A percentile compares a stretch with the other conserved stretches of the same genome.
Evolutionary conservation across 2,113 vertebrate species (phyloP).

Genomic region (Gavia stellata): DNA sequence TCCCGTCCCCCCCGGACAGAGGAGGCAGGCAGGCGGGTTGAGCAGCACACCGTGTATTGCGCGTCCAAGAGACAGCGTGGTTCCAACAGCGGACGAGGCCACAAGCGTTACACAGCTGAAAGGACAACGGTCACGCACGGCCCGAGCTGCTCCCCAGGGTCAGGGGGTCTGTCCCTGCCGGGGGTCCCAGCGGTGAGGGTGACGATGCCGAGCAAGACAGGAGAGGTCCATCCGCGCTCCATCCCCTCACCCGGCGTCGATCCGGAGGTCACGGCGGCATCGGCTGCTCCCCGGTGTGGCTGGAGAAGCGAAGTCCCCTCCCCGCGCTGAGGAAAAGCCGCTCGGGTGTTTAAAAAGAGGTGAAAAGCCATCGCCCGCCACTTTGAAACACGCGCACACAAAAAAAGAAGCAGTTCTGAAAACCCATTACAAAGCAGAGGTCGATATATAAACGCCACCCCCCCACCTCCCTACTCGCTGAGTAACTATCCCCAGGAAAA

Average conservation of each 20-base stretch:
- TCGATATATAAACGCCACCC: conserved; percentile 22
- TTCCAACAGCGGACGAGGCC: neutral
- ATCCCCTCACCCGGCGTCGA: accelerated
- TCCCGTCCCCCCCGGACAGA: neutral
- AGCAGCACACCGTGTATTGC: neutral
- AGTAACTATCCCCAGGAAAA: conserved; percentile 37
- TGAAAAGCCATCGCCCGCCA: neutral
- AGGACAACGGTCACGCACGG: neutral
- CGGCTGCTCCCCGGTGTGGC: neutral
- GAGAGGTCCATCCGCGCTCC: neutral
- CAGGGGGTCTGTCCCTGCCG: neutral
- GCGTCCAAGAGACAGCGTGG: neutral
- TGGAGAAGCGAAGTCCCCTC: neutral
- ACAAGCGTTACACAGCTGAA: neutral
- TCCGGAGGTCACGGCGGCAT: accelerated
- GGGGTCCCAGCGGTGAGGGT: too few relatives aligned
- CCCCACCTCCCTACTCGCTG: neutral
- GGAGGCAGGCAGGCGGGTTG: neutral
- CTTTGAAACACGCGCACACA: neutral
- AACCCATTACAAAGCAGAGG: conserved; percentile 60
- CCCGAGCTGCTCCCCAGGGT: neutral
- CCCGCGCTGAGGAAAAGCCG: neutral
- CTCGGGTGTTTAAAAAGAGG: neutral
- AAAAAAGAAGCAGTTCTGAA: neutral
- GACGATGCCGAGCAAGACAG: neutral